A percentile compares a stretch with the other conserved stretches of the same genome.
Conservation (phyloP, 2,888 invertebrate genomes). For the Pinctada fucata region DNA sequence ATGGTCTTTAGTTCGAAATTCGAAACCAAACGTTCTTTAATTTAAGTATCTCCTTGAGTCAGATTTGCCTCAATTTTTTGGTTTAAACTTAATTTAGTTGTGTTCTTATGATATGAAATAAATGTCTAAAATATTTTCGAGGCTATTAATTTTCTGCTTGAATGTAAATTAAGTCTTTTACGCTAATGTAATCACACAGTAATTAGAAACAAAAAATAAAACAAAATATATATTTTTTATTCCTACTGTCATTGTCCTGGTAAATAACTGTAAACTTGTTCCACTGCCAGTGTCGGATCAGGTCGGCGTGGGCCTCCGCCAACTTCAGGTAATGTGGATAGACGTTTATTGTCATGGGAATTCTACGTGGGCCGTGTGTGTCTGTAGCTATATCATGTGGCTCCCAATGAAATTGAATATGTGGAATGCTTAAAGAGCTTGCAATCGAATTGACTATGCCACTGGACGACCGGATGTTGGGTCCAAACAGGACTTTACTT, state of each 20-base stretch:
- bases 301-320: conserved; percentile 88
- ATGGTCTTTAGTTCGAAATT: too few species aligned
- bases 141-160: too few species aligned
- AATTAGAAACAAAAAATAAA: too few species aligned
- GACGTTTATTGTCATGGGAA: conserved; percentile 91
- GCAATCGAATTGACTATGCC: conserved; percentile 89
- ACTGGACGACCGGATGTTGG: conserved; percentile 83
- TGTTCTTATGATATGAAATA: too few species aligned
- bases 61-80: too few species aligned
- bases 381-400: conserved; percentile 77
- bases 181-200: too few species aligned
- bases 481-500: conserved; percentile 84
- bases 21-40: too few species aligned
- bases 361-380: conserved; percentile 79
- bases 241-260: conserved; percentile 86
- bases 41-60: too few species aligned
- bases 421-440: conserved; percentile 89
- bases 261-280: conserved; percentile 91
- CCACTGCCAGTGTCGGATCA: conserved; percentile 89
- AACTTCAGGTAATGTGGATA: conserved; percentile 87
- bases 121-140: too few species aligned
- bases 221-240: too few species aligned
- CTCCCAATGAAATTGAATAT: conserved; percentile 88
- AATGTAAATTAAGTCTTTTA: too few species aligned
- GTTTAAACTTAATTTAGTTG: too few species aligned